Conservation (phyloP, 2,113 vertebrate genomes). For the Chroicocephalus ridibundus region DNA sequence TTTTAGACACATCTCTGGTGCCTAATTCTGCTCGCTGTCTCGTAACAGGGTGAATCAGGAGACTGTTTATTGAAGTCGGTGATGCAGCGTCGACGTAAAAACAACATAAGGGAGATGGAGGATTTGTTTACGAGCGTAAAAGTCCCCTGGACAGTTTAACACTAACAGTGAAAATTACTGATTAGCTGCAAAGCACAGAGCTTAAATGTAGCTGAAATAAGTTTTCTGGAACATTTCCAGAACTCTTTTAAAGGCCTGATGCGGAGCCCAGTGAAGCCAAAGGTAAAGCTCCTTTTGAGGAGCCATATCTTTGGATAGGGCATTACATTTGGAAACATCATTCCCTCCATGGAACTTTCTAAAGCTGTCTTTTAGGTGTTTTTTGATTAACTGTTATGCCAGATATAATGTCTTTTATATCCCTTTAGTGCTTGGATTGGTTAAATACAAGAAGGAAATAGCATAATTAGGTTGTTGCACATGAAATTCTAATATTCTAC, state of each 20-base stretch:
- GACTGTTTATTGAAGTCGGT: constrained; percentile 23
- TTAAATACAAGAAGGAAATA: background rate
- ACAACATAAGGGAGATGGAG: constrained; percentile 13
- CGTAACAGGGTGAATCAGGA: constrained; percentile 13
- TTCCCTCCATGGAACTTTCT: background rate
- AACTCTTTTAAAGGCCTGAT: constrained; percentile 34
- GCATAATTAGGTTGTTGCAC: background rate
- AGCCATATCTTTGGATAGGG: background rate
- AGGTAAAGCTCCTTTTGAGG: background rate
- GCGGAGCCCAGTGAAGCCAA: background rate
- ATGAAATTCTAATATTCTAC: background rate
- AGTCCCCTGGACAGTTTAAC: constrained; percentile 47
- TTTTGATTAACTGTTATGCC: background rate
- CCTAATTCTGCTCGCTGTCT: constrained; percentile 23
- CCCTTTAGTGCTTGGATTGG: background rate
- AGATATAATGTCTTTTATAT: background rate
- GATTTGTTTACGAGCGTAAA: constrained; percentile 26
- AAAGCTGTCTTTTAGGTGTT: background rate
- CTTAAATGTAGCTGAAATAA: constrained; percentile 39
- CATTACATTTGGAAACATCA: background rate
- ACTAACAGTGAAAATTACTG: constrained; percentile 33
- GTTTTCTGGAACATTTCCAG: constrained; percentile 38
- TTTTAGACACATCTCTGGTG: constrained; percentile 64
- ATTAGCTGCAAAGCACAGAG: constrained; percentile 14
- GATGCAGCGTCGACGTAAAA: constrained; percentile 14